Conservation (phyloP, 1,140 invertebrate species). For the Trachelipus rathkii region DNA sequence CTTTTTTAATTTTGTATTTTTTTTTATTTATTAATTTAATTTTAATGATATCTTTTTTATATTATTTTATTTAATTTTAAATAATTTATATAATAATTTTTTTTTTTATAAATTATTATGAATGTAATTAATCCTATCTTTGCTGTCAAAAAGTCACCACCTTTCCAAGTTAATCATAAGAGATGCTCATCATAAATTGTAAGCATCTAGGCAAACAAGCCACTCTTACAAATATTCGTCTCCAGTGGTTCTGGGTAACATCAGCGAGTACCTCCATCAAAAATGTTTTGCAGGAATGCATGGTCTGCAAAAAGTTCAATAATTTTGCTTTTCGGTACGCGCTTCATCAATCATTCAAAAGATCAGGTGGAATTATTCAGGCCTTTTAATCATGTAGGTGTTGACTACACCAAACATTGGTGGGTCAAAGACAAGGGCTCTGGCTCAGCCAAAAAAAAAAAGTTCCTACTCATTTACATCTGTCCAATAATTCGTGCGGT, state of each 20-base stretch:
- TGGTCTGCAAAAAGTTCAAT: constrained; percentile 10
- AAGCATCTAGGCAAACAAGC: not conserved
- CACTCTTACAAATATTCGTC: not conserved
- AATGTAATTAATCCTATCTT: not conserved
- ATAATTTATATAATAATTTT: no score
- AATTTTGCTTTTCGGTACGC: not conserved
- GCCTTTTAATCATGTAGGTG: not conserved
- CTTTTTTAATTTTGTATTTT: no score
- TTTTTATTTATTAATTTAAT: no score
- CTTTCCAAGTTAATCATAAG: not conserved
- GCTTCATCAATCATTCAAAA: not conserved
- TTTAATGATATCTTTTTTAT: no score
- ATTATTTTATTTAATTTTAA: no score
- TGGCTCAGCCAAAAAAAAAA: not conserved
- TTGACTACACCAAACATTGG: constrained; percentile 11
- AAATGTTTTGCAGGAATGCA: not conserved
- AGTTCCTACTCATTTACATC: constrained; percentile 1
- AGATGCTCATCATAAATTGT: not conserved
- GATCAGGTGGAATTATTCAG: not conserved
- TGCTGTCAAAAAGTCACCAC: not conserved
- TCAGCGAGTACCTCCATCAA: not conserved
- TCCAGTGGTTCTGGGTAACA: not conserved
- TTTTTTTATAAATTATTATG: no score
- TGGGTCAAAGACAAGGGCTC: not conserved
- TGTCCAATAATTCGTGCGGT: not conserved